Conservation (phyloP, 2,888 invertebrate species). For the Amiota mariae region DNA sequence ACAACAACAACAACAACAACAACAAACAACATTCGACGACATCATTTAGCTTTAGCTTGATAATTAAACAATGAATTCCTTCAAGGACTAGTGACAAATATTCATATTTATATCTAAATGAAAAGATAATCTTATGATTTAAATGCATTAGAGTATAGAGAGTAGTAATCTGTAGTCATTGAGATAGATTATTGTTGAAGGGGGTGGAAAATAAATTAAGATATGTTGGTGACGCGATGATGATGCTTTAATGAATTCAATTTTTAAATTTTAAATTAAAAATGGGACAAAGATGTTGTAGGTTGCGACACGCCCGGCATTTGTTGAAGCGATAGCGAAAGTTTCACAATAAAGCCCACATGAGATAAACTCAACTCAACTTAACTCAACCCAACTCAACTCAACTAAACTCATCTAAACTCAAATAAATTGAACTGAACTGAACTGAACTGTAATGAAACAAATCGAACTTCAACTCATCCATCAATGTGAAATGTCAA, state of each 20-base stretch:
- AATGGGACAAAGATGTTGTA: not conserved
- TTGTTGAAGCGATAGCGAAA: constrained; percentile 5
- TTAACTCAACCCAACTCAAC: too few species aligned
- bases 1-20: too few species aligned
- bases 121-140: constrained; percentile 7
- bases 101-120: not conserved
- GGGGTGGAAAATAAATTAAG: too few species aligned
- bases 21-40: not conserved
- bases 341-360: not conserved
- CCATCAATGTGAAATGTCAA: constrained; percentile 20
- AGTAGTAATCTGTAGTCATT: too few species aligned
- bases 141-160: not conserved
- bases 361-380: not conserved
- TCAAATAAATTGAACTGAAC: too few species aligned
- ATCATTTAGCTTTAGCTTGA: not conserved
- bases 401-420: too few species aligned
- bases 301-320: constrained; percentile 12
- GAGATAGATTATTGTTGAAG: too few species aligned
- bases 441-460: not conserved
- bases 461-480: constrained; percentile 14
- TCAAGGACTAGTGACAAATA: constrained; percentile 9
- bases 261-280: too few species aligned
- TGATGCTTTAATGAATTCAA: too few species aligned
- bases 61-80: constrained; percentile 26
- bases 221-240: too few species aligned